These are phyloP conservation scores for Pterocles burchelli DNA, from an alignment of 2,113 vertebrate species.

Conservation along the genomic window DNA sequence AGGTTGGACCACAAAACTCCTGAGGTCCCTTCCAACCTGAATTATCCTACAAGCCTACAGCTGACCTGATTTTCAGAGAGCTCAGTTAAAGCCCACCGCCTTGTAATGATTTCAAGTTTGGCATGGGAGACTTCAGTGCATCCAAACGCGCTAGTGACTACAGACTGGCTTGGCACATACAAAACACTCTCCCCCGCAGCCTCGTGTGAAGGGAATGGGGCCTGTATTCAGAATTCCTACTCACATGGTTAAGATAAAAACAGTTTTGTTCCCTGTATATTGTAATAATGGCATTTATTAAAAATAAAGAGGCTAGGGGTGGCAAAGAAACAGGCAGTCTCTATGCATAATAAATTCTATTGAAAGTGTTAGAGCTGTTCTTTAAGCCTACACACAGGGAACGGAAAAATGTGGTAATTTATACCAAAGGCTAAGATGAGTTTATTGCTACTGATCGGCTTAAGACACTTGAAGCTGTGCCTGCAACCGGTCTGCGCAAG, in stretches of 20 bases:
- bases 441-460: neutral
- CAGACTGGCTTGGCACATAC: neutral
- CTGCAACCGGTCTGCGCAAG: neutral
- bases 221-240: neutral
- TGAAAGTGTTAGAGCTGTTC: constrained; percentile 11
- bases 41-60: neutral
- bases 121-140: neutral
- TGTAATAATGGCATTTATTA: constrained; percentile 14
- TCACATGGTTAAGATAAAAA: neutral
- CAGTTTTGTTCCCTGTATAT: neutral
- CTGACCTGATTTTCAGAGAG: neutral
- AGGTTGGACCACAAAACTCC: neutral
- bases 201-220: neutral
- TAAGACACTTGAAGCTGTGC: constrained; percentile 7
- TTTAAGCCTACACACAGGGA: neutral
- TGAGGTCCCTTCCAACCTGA: neutral
- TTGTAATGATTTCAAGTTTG: neutral
- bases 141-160: neutral
- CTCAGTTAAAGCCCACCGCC: neutral
- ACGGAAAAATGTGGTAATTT: neutral
- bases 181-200: neutral
- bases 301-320: neutral
- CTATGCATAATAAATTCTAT: constrained; percentile 7
- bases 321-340: constrained; percentile 16
- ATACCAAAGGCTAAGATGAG: neutral